phyloP scores from a whole-genome alignment of 2,113 vertebrate species.

The Sinocyclocheilus anophthalmus region DNA sequence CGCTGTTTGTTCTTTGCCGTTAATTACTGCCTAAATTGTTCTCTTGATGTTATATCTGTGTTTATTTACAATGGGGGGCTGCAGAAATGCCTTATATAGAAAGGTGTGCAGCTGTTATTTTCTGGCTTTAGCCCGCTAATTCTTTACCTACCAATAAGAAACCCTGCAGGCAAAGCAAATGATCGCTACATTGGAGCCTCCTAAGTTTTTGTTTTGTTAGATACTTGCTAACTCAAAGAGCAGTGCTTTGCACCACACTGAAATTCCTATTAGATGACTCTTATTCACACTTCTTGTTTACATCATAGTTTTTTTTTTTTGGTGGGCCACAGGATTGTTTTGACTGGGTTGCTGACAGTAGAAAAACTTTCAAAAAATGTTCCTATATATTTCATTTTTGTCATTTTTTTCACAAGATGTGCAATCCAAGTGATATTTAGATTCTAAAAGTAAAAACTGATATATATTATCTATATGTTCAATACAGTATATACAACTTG shows the following conservation, averaged over 20 bases:
- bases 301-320: too few species aligned
- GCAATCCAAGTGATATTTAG: too few species aligned
- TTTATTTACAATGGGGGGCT: conserved; percentile 70
- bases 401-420: too few species aligned
- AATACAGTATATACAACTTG: too few species aligned
- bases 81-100: conserved; percentile 72
- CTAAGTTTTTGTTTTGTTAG: not conserved
- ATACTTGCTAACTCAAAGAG: not conserved
- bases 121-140: conserved; percentile 5
- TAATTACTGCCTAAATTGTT: conserved; percentile 82
- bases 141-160: conserved; percentile 12
- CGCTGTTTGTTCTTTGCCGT: conserved; percentile 73
- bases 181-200: conserved; percentile 5
- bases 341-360: too few species aligned
- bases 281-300: not conserved
- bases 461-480: too few species aligned
- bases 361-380: too few species aligned
- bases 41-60: conserved; percentile 77
- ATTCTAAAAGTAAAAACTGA: too few species aligned
- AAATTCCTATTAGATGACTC: not conserved
- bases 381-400: too few species aligned
- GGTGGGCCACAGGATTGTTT: too few species aligned
- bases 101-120: conserved; percentile 65
- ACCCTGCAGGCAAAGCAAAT: conserved; percentile 26
- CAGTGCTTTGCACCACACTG: not conserved